Base-by-base conservation (phyloP, 2,113 vertebrate species). In the Hoplias malabaricus region DNA sequence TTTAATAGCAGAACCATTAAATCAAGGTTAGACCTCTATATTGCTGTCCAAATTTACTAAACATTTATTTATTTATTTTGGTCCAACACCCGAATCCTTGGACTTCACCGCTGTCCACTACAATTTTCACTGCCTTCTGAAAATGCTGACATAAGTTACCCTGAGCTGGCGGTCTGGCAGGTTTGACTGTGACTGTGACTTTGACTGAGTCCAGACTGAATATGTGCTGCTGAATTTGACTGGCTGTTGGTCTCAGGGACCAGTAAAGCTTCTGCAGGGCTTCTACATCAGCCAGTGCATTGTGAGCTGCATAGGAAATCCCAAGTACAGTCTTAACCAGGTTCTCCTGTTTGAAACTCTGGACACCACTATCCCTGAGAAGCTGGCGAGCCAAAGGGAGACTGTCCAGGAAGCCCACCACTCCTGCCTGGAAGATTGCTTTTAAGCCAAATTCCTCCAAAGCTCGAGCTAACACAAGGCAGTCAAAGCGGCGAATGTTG, bases 401-500 rank as follows among this genome's bases (percentile, higher is more conserved):
- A 4, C 88, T 92, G 80, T 93, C 92, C 9, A 93, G 50, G 0
- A 63, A 91, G 36, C 90, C 92, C 0, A 68, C 73, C 34, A 92
- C 50, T 0, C 80, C 82, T 0, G 75, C 68, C 78, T 87, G 73
- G 16, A 93, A 88, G 48, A 82, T 21, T 3, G 79, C 75, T 21
- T 83, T 74, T 2, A 92, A 86, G 23, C 70, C 77, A 43, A 89
- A 78, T 14, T 87, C 70, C 0, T 88, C 87, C 0, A 93, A 87
- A 0, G 74, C 84, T 13, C 87, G 78, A 10, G 56, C 65, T 68
- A 93, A 53, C 19, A 90, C 53, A 0, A 46, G 89, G 27, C 89
- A 88, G 80, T 93, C 91, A 13, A 92, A 92, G 27, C 82, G 61
- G 2, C 86, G 86, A 19, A 88, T 89, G 80, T 93, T 93, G 85